Evolutionary conservation across 1,140 invertebrate genomes (phyloP), one percentile per base, ranked within the genome.

Genomic region (Pteromalus puparum): DNA sequence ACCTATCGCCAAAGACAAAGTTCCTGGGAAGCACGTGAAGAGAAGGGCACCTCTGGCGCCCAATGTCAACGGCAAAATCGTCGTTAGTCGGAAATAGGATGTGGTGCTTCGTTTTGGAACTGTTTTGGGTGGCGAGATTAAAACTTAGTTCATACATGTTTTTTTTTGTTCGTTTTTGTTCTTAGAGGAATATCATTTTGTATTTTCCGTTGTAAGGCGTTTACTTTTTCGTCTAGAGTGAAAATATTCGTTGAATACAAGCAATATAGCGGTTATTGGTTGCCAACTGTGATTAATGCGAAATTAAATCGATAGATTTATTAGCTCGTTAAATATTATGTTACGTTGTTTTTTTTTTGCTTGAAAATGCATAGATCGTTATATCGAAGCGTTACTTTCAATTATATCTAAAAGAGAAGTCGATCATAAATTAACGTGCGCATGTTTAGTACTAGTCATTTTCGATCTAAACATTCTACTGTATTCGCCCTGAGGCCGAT

Each of bases 11-110:
- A 91, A 88, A 67, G 87, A 90, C n/a, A 90, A 87, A 48, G 38
- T 89, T 15, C 80, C 88, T 9, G 90, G 90, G 61, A 92, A 92
- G 76, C 89, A 92, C n/a, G 86, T 92, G 10, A 92, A 92, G 30
- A 89, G 90, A 85, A 89, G 91, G 87, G 91, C 91, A 0, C 91
- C 92, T 0, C 82, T 90, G 61, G 85, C 91, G 2, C 91, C 90
- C 2, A 88, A 86, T 82, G 89, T 90, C 30, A 90, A 86, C 24
- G 87, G 86, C 88, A 80, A 42, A 24, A 85, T 86, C 18, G 53
- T 87, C n/a, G 70, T n/a, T 21, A 85, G 28, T 24, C 86, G 85
- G 74, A 88, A 88, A 42, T 88, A 81, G 21, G 24, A 26, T 10
- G 4, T 67, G 4, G 21, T 21, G 53, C 53, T 61, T 61, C 21